Base-by-base conservation (phyloP, 2,113 vertebrate genomes). In the Triplophysa siluroides region DNA sequence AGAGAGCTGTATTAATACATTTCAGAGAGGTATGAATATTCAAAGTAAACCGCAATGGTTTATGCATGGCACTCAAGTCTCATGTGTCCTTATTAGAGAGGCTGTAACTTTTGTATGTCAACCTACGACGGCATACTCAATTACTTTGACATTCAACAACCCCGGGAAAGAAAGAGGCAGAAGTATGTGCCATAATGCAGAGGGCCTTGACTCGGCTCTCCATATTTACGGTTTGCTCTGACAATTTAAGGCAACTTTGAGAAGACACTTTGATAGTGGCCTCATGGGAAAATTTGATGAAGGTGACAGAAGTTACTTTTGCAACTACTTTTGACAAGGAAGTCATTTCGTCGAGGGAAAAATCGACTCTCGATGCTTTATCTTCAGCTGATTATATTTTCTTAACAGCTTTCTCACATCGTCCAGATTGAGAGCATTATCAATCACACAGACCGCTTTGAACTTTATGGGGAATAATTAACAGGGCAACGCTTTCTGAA, bases 21-120 rank as follows among this genome's bases (percentile, higher is more conserved):
- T 86, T 88, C 86, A 79, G 60, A 86, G 33, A 8, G 76, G 65
- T 87, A 89, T 93, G 92, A 93, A 92, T 92, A 92, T 91, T 93
- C 90, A 89, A 78, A 79, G 73, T 88, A 89, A 90, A 91, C 86
- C 88, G 78, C 64, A 86, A 64, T 77, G 82, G 61, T 78, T 85
- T 88, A 85, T 93, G 88, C 91, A 43, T 87, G 77, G 78, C 86
- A 85, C 81, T 78, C 85, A 88, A 83, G 90, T 94, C 92, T 92
- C 89, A 83, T 91, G 91, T 92, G 89, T 90, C 86, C 87, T 88
- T 91, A 87, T 91, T 92, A 88, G 85, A 86, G 86, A 87, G 81
- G 73, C 83, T 68, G 85, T 83, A 82, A 81, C 79, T 86, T 85
- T 88, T 81, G 88, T 88, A 83, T 85, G 84, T 88, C 77, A 74